A percentile compares a stretch with the other conserved stretches of the same genome.
These are phyloP conservation scores for Rhinopomastus cyanomelas DNA, from an alignment of 2,113 vertebrate species.

Conservation along the genomic window DNA sequence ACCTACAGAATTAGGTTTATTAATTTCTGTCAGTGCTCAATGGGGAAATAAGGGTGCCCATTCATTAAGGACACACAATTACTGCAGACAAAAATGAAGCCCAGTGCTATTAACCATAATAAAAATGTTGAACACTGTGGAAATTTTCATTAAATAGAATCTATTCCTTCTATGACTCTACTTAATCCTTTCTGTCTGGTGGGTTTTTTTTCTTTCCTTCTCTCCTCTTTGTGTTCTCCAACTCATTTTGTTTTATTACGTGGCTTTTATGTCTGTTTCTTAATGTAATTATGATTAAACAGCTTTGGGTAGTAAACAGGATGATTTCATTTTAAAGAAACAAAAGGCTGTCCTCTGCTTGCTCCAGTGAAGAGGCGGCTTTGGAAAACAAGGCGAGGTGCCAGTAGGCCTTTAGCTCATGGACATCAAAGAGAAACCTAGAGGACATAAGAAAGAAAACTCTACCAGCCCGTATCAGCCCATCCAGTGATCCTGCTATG, in stretches of 20 bases:
- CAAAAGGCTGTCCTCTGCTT: conserved; percentile 40
- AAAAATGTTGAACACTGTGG: conserved; percentile 86
- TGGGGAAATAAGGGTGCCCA: conserved; percentile 83
- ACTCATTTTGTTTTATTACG: conserved; percentile 83
- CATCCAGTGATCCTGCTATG: too few relatives aligned
- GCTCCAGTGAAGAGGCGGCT: conserved; percentile 56
- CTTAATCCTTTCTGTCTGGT: conserved; percentile 83
- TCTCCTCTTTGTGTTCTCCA: conserved; percentile 72
- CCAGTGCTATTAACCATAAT: conserved; percentile 85
- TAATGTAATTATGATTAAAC: conserved; percentile 86
- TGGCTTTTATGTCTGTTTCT: conserved; percentile 82
- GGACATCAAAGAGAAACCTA: background rate
- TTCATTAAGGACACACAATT: conserved; percentile 86
- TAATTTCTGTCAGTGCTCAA: conserved; percentile 86
- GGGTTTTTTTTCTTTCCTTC: background rate
- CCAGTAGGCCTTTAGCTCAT: conserved; percentile 53
- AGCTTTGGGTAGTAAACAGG: conserved; percentile 71
- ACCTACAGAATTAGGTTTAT: conserved; percentile 88
- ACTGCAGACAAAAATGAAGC: conserved; percentile 86
- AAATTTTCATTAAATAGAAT: conserved; percentile 89
- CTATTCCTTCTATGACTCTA: conserved; percentile 84
- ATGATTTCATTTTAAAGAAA: conserved; percentile 65
- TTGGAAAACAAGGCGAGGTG: conserved; percentile 58
- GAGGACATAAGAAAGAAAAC: conserved; percentile 36
- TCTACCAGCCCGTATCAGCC: background rate